These are phyloP conservation scores for Trisateles emortualis DNA, from an alignment of 2,888 invertebrate genomes.

Conservation along the genomic window DNA sequence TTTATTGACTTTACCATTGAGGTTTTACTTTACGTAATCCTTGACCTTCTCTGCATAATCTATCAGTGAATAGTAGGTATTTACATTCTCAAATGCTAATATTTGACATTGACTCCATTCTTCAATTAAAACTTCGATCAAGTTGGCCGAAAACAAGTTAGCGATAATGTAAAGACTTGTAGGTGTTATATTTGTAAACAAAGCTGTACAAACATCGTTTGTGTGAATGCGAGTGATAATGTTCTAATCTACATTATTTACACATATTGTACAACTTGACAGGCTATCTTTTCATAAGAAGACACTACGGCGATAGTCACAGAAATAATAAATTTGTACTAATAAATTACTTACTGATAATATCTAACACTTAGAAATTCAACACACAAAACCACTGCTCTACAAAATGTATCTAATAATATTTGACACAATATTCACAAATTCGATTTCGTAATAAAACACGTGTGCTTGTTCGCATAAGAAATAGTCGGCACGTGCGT, in stretches of 20 bases:
- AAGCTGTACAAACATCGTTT: conserved; percentile 3
- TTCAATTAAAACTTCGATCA: conserved; percentile 12
- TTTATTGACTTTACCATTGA: not conserved
- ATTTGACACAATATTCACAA: conserved; percentile 38
- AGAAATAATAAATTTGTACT: conserved; percentile 18
- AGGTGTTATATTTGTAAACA: conserved; percentile 24
- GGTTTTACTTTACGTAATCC: conserved; percentile 3
- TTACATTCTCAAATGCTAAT: conserved; percentile 12
- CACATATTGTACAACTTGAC: conserved; percentile 10
- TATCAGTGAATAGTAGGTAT: conserved; percentile 13
- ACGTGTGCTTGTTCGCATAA: conserved; percentile 45
- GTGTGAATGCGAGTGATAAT: conserved; percentile 8
- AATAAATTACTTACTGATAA: conserved; percentile 34
- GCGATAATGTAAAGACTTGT: conserved; percentile 14
- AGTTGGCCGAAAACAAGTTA: conserved; percentile 7
- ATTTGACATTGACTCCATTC: conserved; percentile 33
- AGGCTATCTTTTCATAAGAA: conserved; percentile 20
- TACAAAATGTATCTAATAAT: conserved; percentile 5
- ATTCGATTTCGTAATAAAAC: conserved; percentile 44
- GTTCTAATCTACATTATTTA: conserved; percentile 3
- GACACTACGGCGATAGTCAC: not conserved
- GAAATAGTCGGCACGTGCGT: conserved; percentile 40
- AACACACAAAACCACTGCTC: conserved; percentile 16
- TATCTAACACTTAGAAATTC: conserved; percentile 19
- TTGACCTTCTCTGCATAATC: conserved; percentile 28